A percentile compares a stretch with the other conserved stretches of the same genome.
These are phyloP conservation scores for Pterocles gutturalis DNA, from an alignment of 2,113 vertebrate genomes.

Conservation along the genomic window DNA sequence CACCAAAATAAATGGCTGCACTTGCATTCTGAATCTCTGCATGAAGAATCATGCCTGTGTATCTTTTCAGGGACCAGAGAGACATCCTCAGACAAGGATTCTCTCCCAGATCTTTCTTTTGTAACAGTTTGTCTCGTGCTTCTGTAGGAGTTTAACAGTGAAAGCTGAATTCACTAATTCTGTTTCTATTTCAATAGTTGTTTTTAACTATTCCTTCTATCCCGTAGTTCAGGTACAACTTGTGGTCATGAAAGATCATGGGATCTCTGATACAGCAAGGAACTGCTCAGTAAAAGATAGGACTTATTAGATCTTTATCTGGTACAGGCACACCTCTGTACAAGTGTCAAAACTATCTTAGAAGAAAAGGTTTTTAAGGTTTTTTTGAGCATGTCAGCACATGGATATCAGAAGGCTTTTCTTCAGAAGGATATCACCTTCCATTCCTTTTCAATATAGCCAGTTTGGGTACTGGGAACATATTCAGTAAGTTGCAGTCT, in stretches of 20 bases:
- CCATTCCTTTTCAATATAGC: neutral
- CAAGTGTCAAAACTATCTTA: neutral
- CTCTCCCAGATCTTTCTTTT: neutral
- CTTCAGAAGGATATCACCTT: neutral
- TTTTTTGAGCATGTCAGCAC: neutral
- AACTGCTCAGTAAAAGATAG: neutral
- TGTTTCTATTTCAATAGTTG: neutral
- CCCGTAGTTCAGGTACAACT: rapidly evolving
- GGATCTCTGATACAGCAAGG: neutral
- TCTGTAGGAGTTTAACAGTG: neutral
- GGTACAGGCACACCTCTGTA: neutral
- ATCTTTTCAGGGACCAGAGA: neutral
- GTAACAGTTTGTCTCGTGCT: neutral
- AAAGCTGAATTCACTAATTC: neutral
- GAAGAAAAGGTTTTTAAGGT: neutral
- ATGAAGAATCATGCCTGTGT: neutral
- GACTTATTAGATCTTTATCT: neutral
- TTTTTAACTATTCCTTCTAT: neutral
- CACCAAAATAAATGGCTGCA: neutral
- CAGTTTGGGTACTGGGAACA: neutral
- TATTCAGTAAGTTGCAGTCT: neutral
- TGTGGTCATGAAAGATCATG: neutral
- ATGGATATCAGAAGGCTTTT: neutral
- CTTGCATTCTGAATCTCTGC: neutral
- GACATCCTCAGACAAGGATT: neutral